Evolutionary conservation across 2,888 invertebrate genomes (phyloP), one percentile per base, ranked within the genome.

Genomic region (Vanessa cardui): DNA sequence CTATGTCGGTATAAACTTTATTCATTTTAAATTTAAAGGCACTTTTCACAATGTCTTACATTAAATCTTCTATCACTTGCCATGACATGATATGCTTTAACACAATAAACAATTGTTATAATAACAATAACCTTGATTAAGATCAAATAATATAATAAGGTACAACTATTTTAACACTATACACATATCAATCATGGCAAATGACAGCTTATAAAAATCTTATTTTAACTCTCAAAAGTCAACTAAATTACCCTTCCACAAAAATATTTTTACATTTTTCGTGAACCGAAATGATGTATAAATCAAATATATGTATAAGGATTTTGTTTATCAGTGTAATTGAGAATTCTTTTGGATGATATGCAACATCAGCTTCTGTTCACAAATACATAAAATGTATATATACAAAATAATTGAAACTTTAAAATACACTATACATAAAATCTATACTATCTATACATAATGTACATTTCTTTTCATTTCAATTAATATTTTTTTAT

Each of bases 1-100:
- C 91, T 92, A 91, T 90, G 87, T 90, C 86, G 87, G 90, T 92
- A 92, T 91, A 92, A 91, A 91, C 84, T 90, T 92, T 92, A 90
- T 86, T 90, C 87, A 86, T 84, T 90, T 88, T 91, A 90, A 88
- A 84, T 88, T 88, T 87, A 90, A 92, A 92, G 92, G 92, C 92
- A 92, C 92, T 92, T 92, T 90, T 86, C 90, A 89, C 89, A 91
- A 88, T 90, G 84, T 90, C 88, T 89, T 90, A 88, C 78, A 82
- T 85, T 87, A 86, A 85, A 77, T 80, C 81, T 87, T 83, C 77
- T 67, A 75, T 80, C 77, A 84, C 82, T 83, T 85, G 86, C 87
- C 89, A 90, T 86, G 87, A 84, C 78, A 83, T 26, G 84, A 87
- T 64, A 72, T 69, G 67, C 59, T 69, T 58, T 60, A 71, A 71